phyloP scores from a whole-genome alignment of 2,888 invertebrate species.

The Ligdia adustata region DNA sequence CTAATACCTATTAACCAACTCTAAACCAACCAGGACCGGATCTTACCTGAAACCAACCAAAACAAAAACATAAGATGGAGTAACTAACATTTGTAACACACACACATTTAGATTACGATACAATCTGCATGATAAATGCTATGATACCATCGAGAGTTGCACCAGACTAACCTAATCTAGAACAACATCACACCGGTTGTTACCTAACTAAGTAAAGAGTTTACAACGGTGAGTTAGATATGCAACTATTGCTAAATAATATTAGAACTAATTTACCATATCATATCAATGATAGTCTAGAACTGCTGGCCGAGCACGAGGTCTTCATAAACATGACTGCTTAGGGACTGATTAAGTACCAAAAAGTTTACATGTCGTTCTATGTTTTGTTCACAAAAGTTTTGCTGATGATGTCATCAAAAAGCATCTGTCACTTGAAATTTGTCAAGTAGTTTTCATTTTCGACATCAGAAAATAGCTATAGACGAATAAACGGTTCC shows the following conservation, averaged over 20 bases:
- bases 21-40: conserved; percentile 21
- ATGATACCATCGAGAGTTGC: conserved; percentile 39
- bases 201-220: conserved; percentile 16
- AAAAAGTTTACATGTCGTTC: too few relatives aligned
- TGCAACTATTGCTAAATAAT: conserved; percentile 48
- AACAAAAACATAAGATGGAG: conserved; percentile 33
- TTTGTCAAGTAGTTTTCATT: too few relatives aligned
- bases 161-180: conserved; percentile 37
- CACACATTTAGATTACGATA: conserved; percentile 39
- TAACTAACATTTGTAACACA: conserved; percentile 29
- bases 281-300: too few relatives aligned
- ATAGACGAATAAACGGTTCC: too few relatives aligned
- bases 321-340: too few relatives aligned
- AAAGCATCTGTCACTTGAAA: too few relatives aligned
- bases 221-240: conserved; percentile 35
- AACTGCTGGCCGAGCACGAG: too few relatives aligned
- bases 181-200: conserved; percentile 36
- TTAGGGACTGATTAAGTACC: too few relatives aligned
- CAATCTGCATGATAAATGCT: conserved; percentile 42
- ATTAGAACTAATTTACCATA: conserved; percentile 41
- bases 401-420: too few relatives aligned
- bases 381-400: too few relatives aligned
- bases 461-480: too few relatives aligned
- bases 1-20: too few relatives aligned
- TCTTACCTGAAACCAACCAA: conserved; percentile 59